Evolutionary conservation across 2,113 vertebrate genomes (phyloP), one percentile per base, ranked within the genome.

Genomic region (Nibea albiflora): DNA sequence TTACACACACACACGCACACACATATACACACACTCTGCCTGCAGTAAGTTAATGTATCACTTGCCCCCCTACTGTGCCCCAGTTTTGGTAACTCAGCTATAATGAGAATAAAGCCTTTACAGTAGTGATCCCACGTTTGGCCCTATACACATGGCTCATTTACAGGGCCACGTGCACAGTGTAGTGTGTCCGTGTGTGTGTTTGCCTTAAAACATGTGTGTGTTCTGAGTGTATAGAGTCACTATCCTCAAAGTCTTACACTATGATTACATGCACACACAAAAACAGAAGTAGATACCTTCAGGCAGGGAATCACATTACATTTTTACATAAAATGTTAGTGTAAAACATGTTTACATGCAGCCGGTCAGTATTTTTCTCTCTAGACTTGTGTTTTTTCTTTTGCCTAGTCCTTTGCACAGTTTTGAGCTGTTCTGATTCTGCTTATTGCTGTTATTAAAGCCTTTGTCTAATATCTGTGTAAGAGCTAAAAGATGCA

Each of bases 51-150:
- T 85, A 89, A 88, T 90, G 84, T 72, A 92, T 89, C 75, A 89
- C 78, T 88, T 86, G 71, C 22, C 76, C 88, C 79, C 90, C 88
- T 90, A 86, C 88, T 90, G 91, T 92, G 91, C 77, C 90, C 92
- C 86, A 91, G 83, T 91, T 93, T 90, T 81, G 84, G 70, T 65
- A 80, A 85, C 57, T 80, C 79, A 54, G 64, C 81, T 86, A 76
- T 89, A 78, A 88, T 84, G 77, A 90, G 80, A 87, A 86, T 83
- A 78, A 86, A 85, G 75, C 70, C 63, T 83, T 71, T 85, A 60
- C 84, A 83, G 86, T 63, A 65, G 57, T 73, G 81, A 80, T 78
- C 65, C 57, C 66, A 76, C 76, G 81, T 76, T 86, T 76, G 76
- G 79, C 60, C 75, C 66, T 67, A 86, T 67, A 76, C 74, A 78